Evolutionary conservation across 30 jellyfish, hydroid and myxozoan species (phyloP), one percentile per base, ranked within the genome.

Genomic region (Aurelia sp.): DNA sequence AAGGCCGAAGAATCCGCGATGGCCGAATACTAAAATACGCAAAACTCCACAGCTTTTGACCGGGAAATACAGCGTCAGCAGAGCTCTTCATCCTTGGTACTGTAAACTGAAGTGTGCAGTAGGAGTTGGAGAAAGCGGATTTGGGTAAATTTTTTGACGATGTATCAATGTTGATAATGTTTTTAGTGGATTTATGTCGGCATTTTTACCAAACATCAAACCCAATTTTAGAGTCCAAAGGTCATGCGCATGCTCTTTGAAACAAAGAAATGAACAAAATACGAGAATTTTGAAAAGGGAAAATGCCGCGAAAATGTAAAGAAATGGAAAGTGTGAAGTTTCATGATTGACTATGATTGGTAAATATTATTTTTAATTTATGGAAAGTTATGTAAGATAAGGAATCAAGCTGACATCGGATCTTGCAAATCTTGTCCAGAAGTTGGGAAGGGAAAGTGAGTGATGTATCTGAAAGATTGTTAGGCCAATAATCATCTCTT

Each of bases 191-290:
- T 91, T 77, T 87, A 44, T 87, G 64, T 13, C 67, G 31, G 85
- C 17, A 67, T 10, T 70, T 81, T 81, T 21, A 64, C 31, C 86
- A 82, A 64, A 63, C 67, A 50, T 24, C 60, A 19, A 68, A 22
- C 27, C 40, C 47, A 59, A 40, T 50, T 55, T 31, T 79, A 18
- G 31, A 55, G 92, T 69, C 74, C 92, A 82, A 82, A 82, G 92
- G 82, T 63, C 92, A 18, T 48, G 92, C 92, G 92, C 92, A 82
- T 82, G 92, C 92, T 72, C 92, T 68, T 78, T 79, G n/a, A 11
- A 15, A 22, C 53, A 44, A 11, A 17, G 17, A 30, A 16, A 1
- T 20, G 31, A 63, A 19, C n/a, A 22, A 5, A 70, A 18, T 47
- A 35, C 50, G 74, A 63, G 20, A 68, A 69, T 41, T 82, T 62